Evolutionary conservation across 2,888 invertebrate genomes (phyloP), one percentile per base, ranked within the genome.

Genomic region (Pollenia amentaria): DNA sequence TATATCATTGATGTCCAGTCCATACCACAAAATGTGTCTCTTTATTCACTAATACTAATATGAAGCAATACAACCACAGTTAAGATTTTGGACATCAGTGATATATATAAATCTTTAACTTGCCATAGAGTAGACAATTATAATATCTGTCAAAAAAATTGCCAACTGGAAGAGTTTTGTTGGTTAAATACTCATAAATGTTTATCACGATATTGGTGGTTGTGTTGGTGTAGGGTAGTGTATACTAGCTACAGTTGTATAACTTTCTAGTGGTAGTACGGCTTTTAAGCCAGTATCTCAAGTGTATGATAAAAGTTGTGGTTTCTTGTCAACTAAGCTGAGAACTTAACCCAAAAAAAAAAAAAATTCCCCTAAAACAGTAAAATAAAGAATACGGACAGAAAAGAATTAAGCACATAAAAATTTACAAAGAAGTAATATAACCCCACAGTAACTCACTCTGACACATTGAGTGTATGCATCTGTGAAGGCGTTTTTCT

Each of bases 221-320:
- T 46, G n/a, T 48, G 46, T 29, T 60, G 57, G 60, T 69, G 44
- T 44, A 44, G 44, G 11, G 3, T 16, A 14, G 11, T 73, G 12
- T 64, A 8, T 51, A 14, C 18, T 16, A 57, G 48, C 62, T 29
- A 38, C 44, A 14, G n/a, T 29, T 12, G 3, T 38, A 8, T n/a
- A 18, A 11, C 12, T 29, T 12, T 12, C 2, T 11, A 44, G 44
- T 44, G 44, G 9, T 44, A 12, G 44, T 44, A 44, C 21, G 10
- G 53, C 18, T 16, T 46, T 29, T 46, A 65, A 81, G 67, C 65
- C 81, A 73, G 73, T 55, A 73, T 81, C 73, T 73, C 81, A 81
- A 81, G 81, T 73, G 81, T 81, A 73, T 81, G 67, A 81, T 73
- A 75, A 73, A 81, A 81, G 57, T 57, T 81, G 73, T 67, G 81